Evolutionary conservation across 2,797 vertebrate genomes (phyloP).

Genomic region (Poeciliopsis gracilis): DNA sequence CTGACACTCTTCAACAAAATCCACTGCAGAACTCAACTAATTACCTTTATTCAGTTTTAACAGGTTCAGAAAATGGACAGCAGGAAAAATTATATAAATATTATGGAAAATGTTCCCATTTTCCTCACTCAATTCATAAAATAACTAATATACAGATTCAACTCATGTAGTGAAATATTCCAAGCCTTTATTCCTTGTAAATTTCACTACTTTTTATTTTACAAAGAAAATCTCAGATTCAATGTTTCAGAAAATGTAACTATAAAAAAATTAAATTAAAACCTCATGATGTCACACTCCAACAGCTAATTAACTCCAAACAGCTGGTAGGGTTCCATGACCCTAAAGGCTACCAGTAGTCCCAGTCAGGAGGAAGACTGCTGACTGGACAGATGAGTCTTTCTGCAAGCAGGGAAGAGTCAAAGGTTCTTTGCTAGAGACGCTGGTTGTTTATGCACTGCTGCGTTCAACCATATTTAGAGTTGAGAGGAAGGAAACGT

Average conservation of each 20-base stretch:
- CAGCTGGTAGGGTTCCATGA: background rate
- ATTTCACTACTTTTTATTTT: too few relatives aligned
- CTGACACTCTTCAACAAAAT: background rate
- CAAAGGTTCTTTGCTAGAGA: too few relatives aligned
- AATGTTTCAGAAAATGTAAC: background rate
- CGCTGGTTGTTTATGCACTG: too few relatives aligned
- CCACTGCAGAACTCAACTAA: background rate
- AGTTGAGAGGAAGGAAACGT: too few relatives aligned
- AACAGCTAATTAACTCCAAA: background rate
- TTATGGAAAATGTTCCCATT: too few relatives aligned
- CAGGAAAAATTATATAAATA: too few relatives aligned
- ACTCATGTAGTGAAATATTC: background rate
- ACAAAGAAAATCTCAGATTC: too few relatives aligned
- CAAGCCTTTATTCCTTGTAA: background rate
- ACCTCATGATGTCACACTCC: background rate
- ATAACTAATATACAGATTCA: background rate
- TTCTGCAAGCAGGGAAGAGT: too few relatives aligned
- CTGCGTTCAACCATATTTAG: too few relatives aligned
- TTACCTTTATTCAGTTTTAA: background rate
- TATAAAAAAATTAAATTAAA: background rate
- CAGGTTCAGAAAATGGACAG: background rate
- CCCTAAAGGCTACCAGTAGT: too few relatives aligned
- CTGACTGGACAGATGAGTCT: too few relatives aligned
- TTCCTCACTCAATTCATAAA: background rate
- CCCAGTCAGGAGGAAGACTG: too few relatives aligned